Evolutionary conservation across 2,888 invertebrate species (phyloP).

Genomic region (Drosophila incognita): DNA sequence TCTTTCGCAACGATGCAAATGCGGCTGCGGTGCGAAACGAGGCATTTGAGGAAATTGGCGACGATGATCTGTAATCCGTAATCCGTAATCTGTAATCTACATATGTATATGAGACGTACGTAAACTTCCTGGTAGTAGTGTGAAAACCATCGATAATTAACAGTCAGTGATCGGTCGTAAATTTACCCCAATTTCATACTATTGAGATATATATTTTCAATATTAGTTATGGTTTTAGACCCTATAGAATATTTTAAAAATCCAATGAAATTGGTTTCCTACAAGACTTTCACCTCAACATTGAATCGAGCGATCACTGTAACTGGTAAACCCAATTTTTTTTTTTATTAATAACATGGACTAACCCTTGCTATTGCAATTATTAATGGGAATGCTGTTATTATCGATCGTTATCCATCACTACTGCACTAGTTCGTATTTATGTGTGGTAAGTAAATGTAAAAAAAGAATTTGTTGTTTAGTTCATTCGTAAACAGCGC

Average conservation of each 20-base stretch:
- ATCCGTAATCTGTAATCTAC: conserved; percentile 49
- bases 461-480: conserved; percentile 43
- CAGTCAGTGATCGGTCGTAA: background rate
- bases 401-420: conserved; percentile 31
- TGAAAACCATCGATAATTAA: conserved; percentile 29
- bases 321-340: background rate
- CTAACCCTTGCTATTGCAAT: conserved; percentile 5
- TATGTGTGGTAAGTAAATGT: conserved; percentile 34
- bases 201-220: background rate
- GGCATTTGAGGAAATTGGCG: conserved; percentile 97
- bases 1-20: conserved; percentile 87
- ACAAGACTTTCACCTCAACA: background rate
- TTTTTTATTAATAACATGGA: background rate
- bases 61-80: conserved; percentile 91
- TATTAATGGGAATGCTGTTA: conserved; percentile 1
- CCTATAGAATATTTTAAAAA: background rate
- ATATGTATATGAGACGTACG: conserved; percentile 19
- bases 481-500: conserved; percentile 46
- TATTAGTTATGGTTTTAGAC: background rate
- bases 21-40: conserved; percentile 91
- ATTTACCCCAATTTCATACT: background rate
- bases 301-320: background rate
- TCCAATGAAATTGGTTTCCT: conserved; percentile 6
- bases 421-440: conserved; percentile 30
- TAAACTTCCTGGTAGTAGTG: conserved; percentile 29